A percentile compares a stretch with the other conserved stretches of the same genome.
These are phyloP conservation scores for Callyntrura guangdongensis DNA, from an alignment of 2,888 invertebrate species.

Conservation along the genomic window DNA sequence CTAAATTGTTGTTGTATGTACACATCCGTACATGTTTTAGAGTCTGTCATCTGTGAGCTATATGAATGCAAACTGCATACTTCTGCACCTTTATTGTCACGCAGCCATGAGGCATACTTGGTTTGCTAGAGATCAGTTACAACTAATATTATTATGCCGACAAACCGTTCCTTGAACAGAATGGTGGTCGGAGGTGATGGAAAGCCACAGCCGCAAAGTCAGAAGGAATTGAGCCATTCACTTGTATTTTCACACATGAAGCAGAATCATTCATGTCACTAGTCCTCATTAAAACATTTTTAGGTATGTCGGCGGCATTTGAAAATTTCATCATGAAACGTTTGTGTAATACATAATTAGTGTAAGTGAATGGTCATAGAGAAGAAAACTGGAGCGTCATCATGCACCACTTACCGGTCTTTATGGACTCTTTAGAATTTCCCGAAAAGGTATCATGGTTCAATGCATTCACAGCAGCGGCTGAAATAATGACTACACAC, in stretches of 20 bases:
- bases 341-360: background rate
- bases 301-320: background rate
- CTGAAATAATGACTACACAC: conserved; percentile 17
- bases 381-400: conserved; percentile 52
- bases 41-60: conserved; percentile 9
- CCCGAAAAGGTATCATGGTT: conserved; percentile 64
- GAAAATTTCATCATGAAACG: background rate
- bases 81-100: background rate
- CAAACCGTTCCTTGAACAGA: conserved; percentile 30
- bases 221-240: conserved; percentile 59
- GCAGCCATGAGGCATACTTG: too few species aligned
- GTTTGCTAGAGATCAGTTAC: background rate
- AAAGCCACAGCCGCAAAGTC: conserved; percentile 25
- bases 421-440: conserved; percentile 58
- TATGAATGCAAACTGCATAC: background rate
- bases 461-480: conserved; percentile 34
- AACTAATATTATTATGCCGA: conserved; percentile 25
- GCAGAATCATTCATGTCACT: conserved; percentile 63
- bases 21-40: too few species aligned
- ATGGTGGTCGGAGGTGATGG: conserved; percentile 32
- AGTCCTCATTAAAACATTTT: conserved; percentile 33
- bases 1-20: too few species aligned
- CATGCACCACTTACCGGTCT: conserved; percentile 66
- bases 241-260: conserved; percentile 73
- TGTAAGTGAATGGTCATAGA: background rate